A percentile compares a stretch with the other conserved stretches of the same genome.
Evolutionary conservation across 2,113 vertebrate genomes (phyloP).

Genomic region (Vimba vimba): DNA sequence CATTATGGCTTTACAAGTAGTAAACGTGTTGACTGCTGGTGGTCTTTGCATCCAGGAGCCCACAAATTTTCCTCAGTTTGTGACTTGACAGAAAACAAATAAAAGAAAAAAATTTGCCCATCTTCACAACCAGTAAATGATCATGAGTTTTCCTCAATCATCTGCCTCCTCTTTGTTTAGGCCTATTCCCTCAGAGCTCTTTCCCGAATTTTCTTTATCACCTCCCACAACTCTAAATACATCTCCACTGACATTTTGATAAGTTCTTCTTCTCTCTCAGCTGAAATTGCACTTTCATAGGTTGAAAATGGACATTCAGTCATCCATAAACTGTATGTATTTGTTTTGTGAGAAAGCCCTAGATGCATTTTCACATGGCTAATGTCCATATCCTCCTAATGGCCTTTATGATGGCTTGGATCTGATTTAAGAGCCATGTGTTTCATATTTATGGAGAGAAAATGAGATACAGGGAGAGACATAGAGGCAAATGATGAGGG

Average conservation of each 20-base stretch:
- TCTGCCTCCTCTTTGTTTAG: conserved; percentile 8
- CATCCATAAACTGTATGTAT: conserved; percentile 2
- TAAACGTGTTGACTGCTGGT: background rate
- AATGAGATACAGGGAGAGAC: background rate
- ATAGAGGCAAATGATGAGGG: background rate
- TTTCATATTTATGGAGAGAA: background rate
- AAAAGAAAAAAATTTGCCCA: background rate
- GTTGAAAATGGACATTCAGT: background rate
- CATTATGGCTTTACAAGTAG: conserved; percentile 27
- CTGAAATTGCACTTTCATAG: conserved; percentile 20
- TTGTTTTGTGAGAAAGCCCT: conserved; percentile 22
- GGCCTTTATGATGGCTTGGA: conserved; percentile 8
- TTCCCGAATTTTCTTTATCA: background rate
- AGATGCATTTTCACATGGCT: conserved; percentile 31
- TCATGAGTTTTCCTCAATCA: conserved; percentile 12
- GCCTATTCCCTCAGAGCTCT: conserved; percentile 5
- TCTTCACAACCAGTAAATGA: conserved; percentile 1
- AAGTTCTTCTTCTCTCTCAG: conserved; percentile 5
- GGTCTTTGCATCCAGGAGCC: background rate
- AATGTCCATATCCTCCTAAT: conserved; percentile 38
- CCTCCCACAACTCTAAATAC: conserved; percentile 20
- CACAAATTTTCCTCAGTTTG: conserved; percentile 5
- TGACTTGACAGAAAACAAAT: conserved; percentile 12
- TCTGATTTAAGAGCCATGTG: conserved; percentile 5
- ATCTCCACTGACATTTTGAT: conserved; percentile 22